Evolutionary conservation across 2,888 invertebrate genomes (phyloP).

Genomic region (Capitulum mitella): DNA sequence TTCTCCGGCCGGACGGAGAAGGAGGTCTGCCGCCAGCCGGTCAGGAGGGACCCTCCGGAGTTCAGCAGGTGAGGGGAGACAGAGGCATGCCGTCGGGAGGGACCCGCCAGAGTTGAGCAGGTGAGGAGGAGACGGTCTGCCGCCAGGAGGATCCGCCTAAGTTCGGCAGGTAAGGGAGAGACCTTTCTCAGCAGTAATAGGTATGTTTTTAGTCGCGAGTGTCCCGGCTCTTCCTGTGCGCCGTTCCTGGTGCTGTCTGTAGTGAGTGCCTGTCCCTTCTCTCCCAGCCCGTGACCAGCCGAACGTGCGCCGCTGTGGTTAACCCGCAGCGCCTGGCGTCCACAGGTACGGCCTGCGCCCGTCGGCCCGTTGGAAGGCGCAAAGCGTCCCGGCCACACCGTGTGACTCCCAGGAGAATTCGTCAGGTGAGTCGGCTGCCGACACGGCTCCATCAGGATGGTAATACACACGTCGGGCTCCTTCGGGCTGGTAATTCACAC

Average conservation of each 20-base stretch:
- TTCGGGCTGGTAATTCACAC: too few species aligned
- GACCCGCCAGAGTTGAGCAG: background rate
- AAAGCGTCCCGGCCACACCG: conserved; percentile 5
- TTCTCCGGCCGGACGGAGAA: conserved; percentile 36
- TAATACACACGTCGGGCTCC: too few species aligned
- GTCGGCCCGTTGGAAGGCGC: background rate
- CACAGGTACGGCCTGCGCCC: background rate
- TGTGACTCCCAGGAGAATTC: background rate
- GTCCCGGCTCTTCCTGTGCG: too few species aligned
- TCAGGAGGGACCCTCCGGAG: background rate
- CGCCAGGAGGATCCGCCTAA: conserved; percentile 9
- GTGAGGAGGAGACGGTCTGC: conserved; percentile 33
- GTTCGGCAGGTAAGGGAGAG: too few species aligned
- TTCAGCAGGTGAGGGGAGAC: conserved; percentile 29
- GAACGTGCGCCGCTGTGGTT: too few species aligned
- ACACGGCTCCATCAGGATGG: too few species aligned
- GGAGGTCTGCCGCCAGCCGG: conserved; percentile 33
- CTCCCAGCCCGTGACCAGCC: too few species aligned
- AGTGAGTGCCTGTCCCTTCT: too few species aligned
- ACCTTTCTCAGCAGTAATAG: too few species aligned
- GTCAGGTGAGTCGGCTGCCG: conserved; percentile 7
- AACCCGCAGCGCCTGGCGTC: too few species aligned
- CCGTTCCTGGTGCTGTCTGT: too few species aligned
- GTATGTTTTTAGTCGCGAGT: too few species aligned
- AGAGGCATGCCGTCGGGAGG: conserved; percentile 31